Percentiles rank a stretch among this genome's conserved stretches.
These are phyloP conservation scores for Esox lucius DNA, from an alignment of 2,797 vertebrate genomes.

Conservation along the genomic window DNA sequence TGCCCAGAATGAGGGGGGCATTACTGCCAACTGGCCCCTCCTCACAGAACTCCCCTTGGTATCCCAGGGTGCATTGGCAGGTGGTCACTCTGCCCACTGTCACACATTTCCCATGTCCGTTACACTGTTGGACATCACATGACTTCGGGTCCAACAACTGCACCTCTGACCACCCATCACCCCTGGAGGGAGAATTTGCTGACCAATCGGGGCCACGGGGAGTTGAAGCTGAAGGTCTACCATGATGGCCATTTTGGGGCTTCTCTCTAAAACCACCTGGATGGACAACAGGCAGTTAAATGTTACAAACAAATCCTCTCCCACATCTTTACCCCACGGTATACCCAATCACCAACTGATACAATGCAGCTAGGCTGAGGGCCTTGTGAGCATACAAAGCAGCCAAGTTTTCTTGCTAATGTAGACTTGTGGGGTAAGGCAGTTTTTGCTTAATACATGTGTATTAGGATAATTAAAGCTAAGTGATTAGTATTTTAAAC, in stretches of 20 bases:
- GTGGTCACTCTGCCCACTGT: slow-evolving; percentile 52
- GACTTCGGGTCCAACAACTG: slow-evolving; percentile 27
- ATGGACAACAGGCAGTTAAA: slow-evolving; percentile 1
- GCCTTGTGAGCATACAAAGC: no score
- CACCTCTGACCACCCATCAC: background rate
- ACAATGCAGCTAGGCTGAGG: no score
- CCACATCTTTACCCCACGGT: no score
- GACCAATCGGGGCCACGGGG: background rate
- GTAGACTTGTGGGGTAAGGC: no score
- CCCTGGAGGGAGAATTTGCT: background rate
- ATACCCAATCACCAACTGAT: no score
- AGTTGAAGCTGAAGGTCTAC: slow-evolving; percentile 9
- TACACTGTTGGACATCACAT: slow-evolving; percentile 70
- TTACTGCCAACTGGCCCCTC: slow-evolving; percentile 49
- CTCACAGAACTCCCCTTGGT: slow-evolving; percentile 80
- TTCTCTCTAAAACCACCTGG: slow-evolving; percentile 48
- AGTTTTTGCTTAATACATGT: no score
- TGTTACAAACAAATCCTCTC: no score
- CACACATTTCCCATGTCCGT: slow-evolving; percentile 74
- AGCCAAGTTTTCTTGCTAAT: no score
- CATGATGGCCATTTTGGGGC: background rate
- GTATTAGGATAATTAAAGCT: no score
- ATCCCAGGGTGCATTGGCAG: slow-evolving; percentile 78
- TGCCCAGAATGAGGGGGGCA: slow-evolving; percentile 62
- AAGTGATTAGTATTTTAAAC: no score